phyloP scores from a whole-genome alignment of 2,113 vertebrate species.

The Amphiprion ocellaris region DNA sequence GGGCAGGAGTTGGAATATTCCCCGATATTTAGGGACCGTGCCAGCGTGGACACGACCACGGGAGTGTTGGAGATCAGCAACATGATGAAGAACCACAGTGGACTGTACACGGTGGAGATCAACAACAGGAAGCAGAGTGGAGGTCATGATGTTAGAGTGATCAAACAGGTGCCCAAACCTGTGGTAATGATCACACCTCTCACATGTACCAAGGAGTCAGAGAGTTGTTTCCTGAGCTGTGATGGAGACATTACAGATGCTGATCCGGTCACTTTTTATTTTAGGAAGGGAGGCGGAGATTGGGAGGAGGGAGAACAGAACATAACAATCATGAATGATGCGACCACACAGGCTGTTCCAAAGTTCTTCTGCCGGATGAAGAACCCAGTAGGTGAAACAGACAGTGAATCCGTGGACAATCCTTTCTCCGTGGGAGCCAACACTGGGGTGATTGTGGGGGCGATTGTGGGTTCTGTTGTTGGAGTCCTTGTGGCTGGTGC shows the following conservation, averaged over 20 bases:
- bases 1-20: accelerated
- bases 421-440: neutral
- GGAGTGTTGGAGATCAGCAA: accelerated
- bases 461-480: no score
- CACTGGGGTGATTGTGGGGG: no score
- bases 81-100: accelerated
- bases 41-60: accelerated
- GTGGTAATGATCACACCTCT: accelerated
- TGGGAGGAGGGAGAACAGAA: accelerated
- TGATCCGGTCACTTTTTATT: slow-evolving; percentile 26
- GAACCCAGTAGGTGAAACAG: neutral
- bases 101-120: neutral
- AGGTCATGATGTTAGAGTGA: accelerated
- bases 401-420: neutral
- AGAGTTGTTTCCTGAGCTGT: accelerated
- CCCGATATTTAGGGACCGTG: accelerated
- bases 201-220: accelerated
- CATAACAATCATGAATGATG: accelerated
- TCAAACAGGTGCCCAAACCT: accelerated
- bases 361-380: slow-evolving; percentile 19
- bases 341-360: accelerated
- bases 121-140: neutral
- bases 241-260: accelerated
- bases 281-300: neutral
- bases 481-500: no score